A percentile compares a stretch with the other conserved stretches of the same genome.
Evolutionary conservation across 2,888 invertebrate genomes (phyloP).

Genomic region (Mythimna vitellina): DNA sequence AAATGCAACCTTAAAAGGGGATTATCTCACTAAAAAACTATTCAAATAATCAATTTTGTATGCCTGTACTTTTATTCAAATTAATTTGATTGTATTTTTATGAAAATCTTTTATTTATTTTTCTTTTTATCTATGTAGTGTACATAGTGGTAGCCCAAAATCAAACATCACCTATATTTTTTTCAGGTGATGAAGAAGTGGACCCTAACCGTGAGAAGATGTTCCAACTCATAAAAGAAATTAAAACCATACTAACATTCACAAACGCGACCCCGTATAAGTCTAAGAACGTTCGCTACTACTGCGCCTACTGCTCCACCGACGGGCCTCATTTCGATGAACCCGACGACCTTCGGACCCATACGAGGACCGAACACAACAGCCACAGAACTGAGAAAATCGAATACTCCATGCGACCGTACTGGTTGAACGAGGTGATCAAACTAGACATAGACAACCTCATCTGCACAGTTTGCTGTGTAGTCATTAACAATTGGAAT

Average conservation of each 20-base stretch:
- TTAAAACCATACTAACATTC: constrained; percentile 72
- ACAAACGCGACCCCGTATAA: constrained; percentile 81
- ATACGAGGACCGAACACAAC: constrained; percentile 70
- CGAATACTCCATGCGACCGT: constrained; percentile 74
- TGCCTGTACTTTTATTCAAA: too few species aligned
- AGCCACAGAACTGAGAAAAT: constrained; percentile 64
- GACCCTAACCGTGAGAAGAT: constrained; percentile 51
- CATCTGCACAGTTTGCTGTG: constrained; percentile 72
- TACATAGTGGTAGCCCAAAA: too few species aligned
- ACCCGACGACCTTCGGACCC: constrained; percentile 71
- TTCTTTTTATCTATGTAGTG: too few species aligned
- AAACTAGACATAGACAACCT: constrained; percentile 77
- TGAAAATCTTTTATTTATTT: too few species aligned
- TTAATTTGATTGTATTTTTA: too few species aligned
- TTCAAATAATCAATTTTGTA: too few species aligned
- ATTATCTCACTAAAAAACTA: too few species aligned
- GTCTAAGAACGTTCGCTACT: constrained; percentile 66
- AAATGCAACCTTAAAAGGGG: too few species aligned
- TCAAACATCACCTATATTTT: neutral
- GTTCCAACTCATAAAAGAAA: constrained; percentile 70
- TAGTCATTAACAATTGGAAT: constrained; percentile 71
- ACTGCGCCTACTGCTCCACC: constrained; percentile 78
- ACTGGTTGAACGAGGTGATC: constrained; percentile 75
- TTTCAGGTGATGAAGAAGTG: constrained; percentile 38
- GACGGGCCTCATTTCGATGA: constrained; percentile 68